Evolutionary conservation across 2,888 invertebrate species (phyloP).

Genomic region (Euclidia mi): DNA sequence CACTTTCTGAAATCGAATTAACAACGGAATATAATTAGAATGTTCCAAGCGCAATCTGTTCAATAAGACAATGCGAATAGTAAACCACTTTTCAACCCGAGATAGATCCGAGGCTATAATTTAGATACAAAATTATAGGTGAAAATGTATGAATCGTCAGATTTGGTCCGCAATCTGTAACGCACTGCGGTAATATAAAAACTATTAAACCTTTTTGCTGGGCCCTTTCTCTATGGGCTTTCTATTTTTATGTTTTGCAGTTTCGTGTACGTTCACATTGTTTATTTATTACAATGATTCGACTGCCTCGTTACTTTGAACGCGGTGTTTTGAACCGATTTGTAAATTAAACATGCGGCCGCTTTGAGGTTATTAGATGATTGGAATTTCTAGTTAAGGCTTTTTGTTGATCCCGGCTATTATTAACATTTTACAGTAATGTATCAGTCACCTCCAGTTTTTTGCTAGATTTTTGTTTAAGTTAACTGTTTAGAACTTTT

Average conservation of each 20-base stretch:
- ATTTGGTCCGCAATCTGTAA: conserved; percentile 69
- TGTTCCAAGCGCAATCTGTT: conserved; percentile 21
- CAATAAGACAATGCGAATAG: conserved; percentile 27
- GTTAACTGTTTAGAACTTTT: conserved; percentile 39
- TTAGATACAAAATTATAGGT: conserved; percentile 73
- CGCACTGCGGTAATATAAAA: conserved; percentile 73
- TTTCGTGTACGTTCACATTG: conserved; percentile 46
- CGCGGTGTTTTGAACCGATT: conserved; percentile 7
- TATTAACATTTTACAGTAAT: conserved; percentile 41
- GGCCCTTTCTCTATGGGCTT: conserved; percentile 77
- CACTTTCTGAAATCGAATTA: conserved; percentile 7
- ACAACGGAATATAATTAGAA: conserved; percentile 10
- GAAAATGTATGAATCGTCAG: conserved; percentile 73
- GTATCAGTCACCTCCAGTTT: conserved; percentile 36
- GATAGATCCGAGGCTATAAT: conserved; percentile 68
- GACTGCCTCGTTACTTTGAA: conserved; percentile 13
- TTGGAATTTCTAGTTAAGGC: conserved; percentile 19
- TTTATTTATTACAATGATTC: conserved; percentile 39
- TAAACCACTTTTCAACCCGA: conserved; percentile 43
- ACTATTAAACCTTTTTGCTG: conserved; percentile 57
- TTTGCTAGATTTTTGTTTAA: conserved; percentile 35
- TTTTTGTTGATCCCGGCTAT: conserved; percentile 26
- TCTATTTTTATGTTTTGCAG: conserved; percentile 69
- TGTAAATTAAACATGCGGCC: conserved; percentile 18
- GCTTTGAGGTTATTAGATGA: conserved; percentile 23